A percentile compares a stretch with the other conserved stretches of the same genome.
Conservation (phyloP, 1,140 invertebrate genomes). For the Lithobius niger region DNA sequence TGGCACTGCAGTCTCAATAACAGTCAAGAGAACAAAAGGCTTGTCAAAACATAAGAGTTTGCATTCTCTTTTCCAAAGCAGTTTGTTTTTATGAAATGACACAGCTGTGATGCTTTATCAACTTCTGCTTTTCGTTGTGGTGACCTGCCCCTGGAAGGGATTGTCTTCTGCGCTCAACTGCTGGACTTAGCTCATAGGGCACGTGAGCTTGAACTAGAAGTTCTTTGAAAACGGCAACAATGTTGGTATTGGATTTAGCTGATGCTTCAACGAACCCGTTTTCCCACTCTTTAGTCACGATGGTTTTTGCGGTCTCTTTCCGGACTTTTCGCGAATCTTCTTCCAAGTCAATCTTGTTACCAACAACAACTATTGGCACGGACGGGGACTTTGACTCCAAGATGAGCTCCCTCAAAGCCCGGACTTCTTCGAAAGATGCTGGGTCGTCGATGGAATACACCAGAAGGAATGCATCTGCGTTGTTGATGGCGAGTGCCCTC, state of each 20-base stretch:
- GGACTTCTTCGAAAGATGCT: constrained; percentile 60
- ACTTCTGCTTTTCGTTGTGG: too few relatives aligned
- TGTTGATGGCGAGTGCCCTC: constrained; percentile 78
- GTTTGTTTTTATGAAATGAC: constrained; percentile 3
- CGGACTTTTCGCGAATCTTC: constrained; percentile 16
- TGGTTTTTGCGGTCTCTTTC: constrained; percentile 22
- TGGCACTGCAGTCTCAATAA: too few relatives aligned
- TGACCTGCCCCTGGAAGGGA: constrained; percentile 54
- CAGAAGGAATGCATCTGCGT: constrained; percentile 74
- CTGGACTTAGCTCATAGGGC: constrained; percentile 75
- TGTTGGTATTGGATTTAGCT: constrained; percentile 22
- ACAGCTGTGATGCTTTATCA: constrained; percentile 3
- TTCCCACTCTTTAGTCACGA: constrained; percentile 26
- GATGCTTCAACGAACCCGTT: constrained; percentile 26
- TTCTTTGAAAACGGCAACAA: constrained; percentile 50
- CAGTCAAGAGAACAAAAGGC: too few relatives aligned
- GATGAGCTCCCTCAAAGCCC: constrained; percentile 29
- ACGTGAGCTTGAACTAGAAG: constrained; percentile 72
- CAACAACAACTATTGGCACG: constrained; percentile 25
- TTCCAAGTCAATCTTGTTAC: constrained; percentile 23
- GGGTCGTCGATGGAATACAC: constrained; percentile 75
- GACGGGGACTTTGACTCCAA: constrained; percentile 19
- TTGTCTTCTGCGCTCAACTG: constrained; percentile 52
- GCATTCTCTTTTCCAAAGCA: too few relatives aligned
- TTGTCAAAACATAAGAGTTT: too few relatives aligned